phyloP scores from a whole-genome alignment of 2,113 vertebrate species.

The Catharus bicknelli region DNA sequence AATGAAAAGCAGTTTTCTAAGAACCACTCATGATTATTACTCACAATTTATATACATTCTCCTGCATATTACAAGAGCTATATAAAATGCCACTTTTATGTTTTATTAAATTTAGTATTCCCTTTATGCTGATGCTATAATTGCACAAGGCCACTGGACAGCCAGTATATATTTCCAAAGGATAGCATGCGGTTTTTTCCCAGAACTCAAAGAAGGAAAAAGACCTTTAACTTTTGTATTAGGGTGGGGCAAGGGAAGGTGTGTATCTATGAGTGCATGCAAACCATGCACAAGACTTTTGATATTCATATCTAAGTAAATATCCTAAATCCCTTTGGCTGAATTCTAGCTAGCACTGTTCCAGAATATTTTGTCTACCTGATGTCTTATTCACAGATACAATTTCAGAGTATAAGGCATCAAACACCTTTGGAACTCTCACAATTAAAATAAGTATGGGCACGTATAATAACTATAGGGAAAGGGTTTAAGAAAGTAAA shows the following conservation, averaged over 20 bases:
- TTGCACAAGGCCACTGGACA: neutral
- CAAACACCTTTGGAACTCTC: neutral
- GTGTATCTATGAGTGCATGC: accelerated
- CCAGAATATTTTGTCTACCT: neutral
- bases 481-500: neutral
- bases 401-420: neutral
- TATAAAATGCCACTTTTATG: neutral
- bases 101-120: neutral
- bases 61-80: neutral
- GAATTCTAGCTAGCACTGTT: neutral
- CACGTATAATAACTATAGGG: neutral
- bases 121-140: neutral
- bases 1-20: neutral
- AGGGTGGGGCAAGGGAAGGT: neutral
- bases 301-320: neutral
- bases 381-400: neutral
- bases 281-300: neutral
- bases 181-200: accelerated
- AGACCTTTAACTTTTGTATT: neutral
- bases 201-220: neutral
- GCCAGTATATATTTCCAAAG: neutral
- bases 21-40: neutral
- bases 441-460: neutral
- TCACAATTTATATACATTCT: neutral
- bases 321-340: neutral